These are phyloP conservation scores for Kuschelorhynchus macadamiae DNA, from an alignment of 2,888 invertebrate genomes.

Conservation along the genomic window DNA sequence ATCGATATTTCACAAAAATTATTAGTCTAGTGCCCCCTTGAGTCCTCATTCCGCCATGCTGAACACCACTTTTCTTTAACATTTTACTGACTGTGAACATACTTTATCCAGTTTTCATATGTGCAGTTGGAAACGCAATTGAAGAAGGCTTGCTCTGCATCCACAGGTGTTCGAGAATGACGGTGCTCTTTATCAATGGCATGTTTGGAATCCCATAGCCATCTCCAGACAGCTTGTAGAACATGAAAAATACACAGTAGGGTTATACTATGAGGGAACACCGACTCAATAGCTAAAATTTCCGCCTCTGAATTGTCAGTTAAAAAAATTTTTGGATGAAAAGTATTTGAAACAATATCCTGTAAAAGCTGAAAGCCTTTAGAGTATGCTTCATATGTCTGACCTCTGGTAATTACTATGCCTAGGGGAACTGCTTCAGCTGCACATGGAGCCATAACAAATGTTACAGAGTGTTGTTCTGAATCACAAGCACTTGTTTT, in stretches of 20 bases:
- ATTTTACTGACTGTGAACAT: constrained; percentile 12
- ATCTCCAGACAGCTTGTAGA: constrained; percentile 3
- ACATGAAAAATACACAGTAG: constrained; percentile 5
- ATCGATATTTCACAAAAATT: constrained; percentile 14
- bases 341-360: constrained; percentile 3
- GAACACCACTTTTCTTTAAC: constrained; percentile 18
- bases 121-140: constrained; percentile 3
- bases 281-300: constrained; percentile 1
- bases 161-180: background rate
- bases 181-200: constrained; percentile 3
- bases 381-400: constrained; percentile 10
- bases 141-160: constrained; percentile 1
- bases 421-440: constrained; percentile 14
- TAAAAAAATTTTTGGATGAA: constrained; percentile 14
- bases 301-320: constrained; percentile 11
- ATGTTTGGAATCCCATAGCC: constrained; percentile 8
- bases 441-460: constrained; percentile 20
- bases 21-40: constrained; percentile 14
- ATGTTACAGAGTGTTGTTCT: constrained; percentile 15
- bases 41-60: constrained; percentile 4
- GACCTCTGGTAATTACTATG: constrained; percentile 18
- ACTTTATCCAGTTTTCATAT: constrained; percentile 13
- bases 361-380: constrained; percentile 19
- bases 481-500: background rate
- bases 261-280: constrained; percentile 1